Evolutionary conservation across 2,888 invertebrate genomes (phyloP).

Genomic region (Cephus pulcher): DNA sequence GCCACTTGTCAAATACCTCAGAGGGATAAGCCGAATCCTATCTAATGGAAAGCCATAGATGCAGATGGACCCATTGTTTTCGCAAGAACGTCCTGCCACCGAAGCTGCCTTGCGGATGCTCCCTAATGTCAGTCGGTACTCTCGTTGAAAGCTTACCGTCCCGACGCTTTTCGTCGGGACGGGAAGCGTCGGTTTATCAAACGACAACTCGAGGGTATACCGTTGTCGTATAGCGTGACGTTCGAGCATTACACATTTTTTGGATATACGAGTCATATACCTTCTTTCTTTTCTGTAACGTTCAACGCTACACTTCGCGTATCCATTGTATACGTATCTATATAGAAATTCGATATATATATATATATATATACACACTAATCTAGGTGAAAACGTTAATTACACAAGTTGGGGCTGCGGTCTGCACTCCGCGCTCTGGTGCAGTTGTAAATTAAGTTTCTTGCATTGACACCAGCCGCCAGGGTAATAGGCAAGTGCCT

Average conservation of each 20-base stretch:
- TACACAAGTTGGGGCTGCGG: not conserved
- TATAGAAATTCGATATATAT: not conserved
- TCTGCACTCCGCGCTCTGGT: not conserved
- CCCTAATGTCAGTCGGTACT: not conserved
- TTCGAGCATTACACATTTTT: not conserved
- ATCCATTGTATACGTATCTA: not conserved
- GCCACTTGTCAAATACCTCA: slow-evolving; percentile 48
- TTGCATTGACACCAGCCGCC: not conserved
- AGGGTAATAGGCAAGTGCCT: not conserved
- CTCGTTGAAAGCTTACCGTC: not conserved
- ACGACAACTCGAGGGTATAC: not conserved
- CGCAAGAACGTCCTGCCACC: slow-evolving; percentile 21
- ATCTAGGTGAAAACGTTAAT: not conserved
- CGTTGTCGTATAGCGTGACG: not conserved
- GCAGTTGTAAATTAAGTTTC: not conserved
- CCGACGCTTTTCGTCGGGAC: not conserved
- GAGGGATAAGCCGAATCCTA: slow-evolving; percentile 42
- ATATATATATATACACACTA: no score
- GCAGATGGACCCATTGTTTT: slow-evolving; percentile 55
- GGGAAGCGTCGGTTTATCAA: not conserved
- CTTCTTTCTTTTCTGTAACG: not conserved
- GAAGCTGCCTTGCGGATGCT: not conserved
- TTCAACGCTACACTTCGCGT: not conserved
- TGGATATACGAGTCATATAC: not conserved
- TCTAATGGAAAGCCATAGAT: slow-evolving; percentile 48